Conservation (phyloP, 2,888 invertebrate genomes). For the Polia nebulosa region DNA sequence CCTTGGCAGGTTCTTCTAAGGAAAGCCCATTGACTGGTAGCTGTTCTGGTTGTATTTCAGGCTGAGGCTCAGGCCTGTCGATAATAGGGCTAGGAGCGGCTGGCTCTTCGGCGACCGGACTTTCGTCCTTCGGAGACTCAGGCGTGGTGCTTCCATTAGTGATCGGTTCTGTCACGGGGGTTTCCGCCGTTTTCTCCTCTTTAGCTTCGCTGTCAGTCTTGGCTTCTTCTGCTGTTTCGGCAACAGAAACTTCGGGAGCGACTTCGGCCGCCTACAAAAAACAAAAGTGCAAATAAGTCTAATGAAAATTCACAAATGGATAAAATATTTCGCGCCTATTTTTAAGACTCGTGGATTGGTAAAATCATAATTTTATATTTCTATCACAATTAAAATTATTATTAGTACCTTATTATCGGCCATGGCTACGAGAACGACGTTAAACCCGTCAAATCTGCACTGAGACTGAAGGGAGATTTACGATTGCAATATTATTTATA, state of each 20-base stretch:
- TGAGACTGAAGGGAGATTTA: constrained; percentile 81
- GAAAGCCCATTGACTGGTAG: constrained; percentile 86
- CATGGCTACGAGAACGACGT: constrained; percentile 73
- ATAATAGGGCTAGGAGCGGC: constrained; percentile 69
- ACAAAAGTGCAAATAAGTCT: constrained; percentile 22
- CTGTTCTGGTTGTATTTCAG: constrained; percentile 79
- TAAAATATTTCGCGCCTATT: not conserved
- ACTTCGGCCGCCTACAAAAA: constrained; percentile 84
- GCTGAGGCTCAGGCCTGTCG: constrained; percentile 74
- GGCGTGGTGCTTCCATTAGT: constrained; percentile 88
- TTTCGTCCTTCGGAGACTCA: constrained; percentile 81
- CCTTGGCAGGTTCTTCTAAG: constrained; percentile 80
- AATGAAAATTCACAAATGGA: constrained; percentile 1
- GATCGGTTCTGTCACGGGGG: constrained; percentile 88
- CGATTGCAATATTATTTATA: constrained; percentile 82
- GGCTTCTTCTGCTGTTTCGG: constrained; percentile 78
- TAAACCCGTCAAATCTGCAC: constrained; percentile 67
- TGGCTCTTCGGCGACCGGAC: constrained; percentile 61
- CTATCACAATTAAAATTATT: constrained; percentile 11
- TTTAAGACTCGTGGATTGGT: not conserved
- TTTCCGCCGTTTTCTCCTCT: constrained; percentile 87
- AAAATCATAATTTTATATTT: not conserved
- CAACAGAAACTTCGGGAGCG: constrained; percentile 78
- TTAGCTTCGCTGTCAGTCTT: constrained; percentile 78
- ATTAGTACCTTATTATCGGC: constrained; percentile 81